Evolutionary conservation across 2,888 invertebrate species (phyloP), one percentile per base, ranked within the genome.

Genomic region (Archips xylosteana): DNA sequence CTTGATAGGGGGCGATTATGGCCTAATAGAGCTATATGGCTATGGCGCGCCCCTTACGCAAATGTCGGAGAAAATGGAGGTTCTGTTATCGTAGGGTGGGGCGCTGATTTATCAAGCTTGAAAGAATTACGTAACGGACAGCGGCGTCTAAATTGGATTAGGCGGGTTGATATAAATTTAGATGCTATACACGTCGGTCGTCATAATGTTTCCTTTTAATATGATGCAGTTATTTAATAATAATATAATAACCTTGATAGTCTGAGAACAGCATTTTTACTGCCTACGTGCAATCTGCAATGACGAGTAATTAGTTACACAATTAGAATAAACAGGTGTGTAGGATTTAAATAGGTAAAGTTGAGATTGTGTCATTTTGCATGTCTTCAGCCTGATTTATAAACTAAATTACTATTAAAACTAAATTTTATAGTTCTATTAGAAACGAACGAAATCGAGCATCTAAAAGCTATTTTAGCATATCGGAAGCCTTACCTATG

Each of bases 91-190:
- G 82, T 78, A 75, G 57, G 78, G 80, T 88, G 92, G 91, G 78
- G 92, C 85, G 80, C 88, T 89, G 92, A 92, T 93, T 92, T 92
- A 90, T 88, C 86, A 86, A 82, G 81, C 81, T 81, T 83, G 79
- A 81, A 81, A 82, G 84, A 87, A 85, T 65, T 65, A 36, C 65
- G 65, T 65, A 84, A 85, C 57, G 57, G 57, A 32, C 57, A 57
- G 57, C 49, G 23, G 3, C 83, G 84, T 83, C 80, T 86, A 87
- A 87, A 89, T 87, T 87, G 87, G 86, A 76, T 79, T 76, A 79
- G 77, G 78, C 83, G 15, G 57, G 23, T 57, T 57, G 57, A 5
- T 57, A 57, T 57, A 23, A 57, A 32, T 54, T 23, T 54, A 57
- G 57, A 32, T 32, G 57, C 2, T 54, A 15, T 23, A 54, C 8